Evolutionary conservation across 2,113 vertebrate species (phyloP).

Genomic region (Odobenus rosmarus): DNA sequence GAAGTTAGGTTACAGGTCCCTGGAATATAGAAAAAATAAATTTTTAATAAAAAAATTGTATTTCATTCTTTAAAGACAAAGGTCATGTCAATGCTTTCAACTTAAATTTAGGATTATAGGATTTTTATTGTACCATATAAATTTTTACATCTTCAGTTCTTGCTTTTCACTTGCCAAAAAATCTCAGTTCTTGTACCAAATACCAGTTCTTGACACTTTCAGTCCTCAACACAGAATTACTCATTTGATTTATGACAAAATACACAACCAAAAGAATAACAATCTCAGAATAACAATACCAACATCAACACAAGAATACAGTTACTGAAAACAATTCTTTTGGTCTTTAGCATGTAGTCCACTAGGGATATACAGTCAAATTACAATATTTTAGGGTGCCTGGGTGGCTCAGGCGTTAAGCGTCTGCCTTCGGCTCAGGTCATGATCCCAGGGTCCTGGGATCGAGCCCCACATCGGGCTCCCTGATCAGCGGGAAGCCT

Average conservation of each 20-base stretch:
- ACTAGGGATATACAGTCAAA: neutral
- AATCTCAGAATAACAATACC: neutral
- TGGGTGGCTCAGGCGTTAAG: no score
- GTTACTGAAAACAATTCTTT: neutral
- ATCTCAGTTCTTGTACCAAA: neutral
- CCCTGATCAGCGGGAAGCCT: no score
- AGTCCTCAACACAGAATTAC: neutral
- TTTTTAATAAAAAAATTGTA: neutral
- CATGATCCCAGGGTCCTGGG: no score
- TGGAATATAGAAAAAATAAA: neutral
- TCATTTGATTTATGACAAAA: neutral
- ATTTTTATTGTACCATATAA: slow-evolving; percentile 7
- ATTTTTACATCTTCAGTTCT: neutral
- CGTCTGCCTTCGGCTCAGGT: no score
- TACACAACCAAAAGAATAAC: neutral
- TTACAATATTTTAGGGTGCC: neutral
- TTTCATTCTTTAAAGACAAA: neutral
- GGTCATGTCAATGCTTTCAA: neutral
- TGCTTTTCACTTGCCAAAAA: neutral
- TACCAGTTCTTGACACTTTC: neutral
- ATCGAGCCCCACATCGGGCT: no score
- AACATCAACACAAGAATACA: neutral
- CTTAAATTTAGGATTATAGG: neutral
- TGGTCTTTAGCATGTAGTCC: neutral
- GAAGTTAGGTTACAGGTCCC: neutral